A percentile compares a stretch with the other conserved stretches of the same genome.
phyloP scores from a whole-genome alignment of 2,888 invertebrate species.

The Arrhopalites spinosus region DNA sequence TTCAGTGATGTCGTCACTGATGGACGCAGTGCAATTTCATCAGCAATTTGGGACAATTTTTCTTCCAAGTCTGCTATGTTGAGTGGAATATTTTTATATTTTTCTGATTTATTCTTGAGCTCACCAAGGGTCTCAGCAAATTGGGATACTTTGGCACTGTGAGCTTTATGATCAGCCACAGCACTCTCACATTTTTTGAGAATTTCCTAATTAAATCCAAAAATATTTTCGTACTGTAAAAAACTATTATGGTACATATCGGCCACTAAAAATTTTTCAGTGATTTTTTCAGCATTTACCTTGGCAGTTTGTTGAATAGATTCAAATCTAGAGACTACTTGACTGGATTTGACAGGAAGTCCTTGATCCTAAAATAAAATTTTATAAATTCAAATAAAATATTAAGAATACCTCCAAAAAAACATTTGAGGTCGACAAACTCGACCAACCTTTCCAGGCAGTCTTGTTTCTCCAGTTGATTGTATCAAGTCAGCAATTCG shows the following conservation, averaged over 20 bases:
- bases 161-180: slow-evolving; percentile 77
- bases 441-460: slow-evolving; percentile 62
- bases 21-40: slow-evolving; percentile 64
- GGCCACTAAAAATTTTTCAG: too few relatives aligned
- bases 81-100: slow-evolving; percentile 64
- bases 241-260: too few relatives aligned
- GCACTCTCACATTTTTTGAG: slow-evolving; percentile 91
- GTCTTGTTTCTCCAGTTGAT: slow-evolving; percentile 78
- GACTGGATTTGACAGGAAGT: too few relatives aligned
- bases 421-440: too few relatives aligned
- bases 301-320: slow-evolving; percentile 85
- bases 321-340: slow-evolving; percentile 86
- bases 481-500: slow-evolving; percentile 84
- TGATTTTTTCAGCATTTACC: slow-evolving; percentile 58
- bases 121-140: slow-evolving; percentile 79
- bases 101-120: slow-evolving; percentile 74
- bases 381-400: too few relatives aligned
- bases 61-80: slow-evolving; percentile 65
- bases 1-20: slow-evolving; percentile 70
- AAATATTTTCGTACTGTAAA: neutral
- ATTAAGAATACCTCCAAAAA: too few relatives aligned
- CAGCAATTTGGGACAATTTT: slow-evolving; percentile 73
- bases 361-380: too few relatives aligned
- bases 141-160: slow-evolving; percentile 81
- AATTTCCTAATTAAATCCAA: slow-evolving; percentile 60